Percentiles rank a stretch among this genome's conserved stretches.
Conservation (phyloP, 1,140 invertebrate genomes). For the Drosophila sturtevanti region DNA sequence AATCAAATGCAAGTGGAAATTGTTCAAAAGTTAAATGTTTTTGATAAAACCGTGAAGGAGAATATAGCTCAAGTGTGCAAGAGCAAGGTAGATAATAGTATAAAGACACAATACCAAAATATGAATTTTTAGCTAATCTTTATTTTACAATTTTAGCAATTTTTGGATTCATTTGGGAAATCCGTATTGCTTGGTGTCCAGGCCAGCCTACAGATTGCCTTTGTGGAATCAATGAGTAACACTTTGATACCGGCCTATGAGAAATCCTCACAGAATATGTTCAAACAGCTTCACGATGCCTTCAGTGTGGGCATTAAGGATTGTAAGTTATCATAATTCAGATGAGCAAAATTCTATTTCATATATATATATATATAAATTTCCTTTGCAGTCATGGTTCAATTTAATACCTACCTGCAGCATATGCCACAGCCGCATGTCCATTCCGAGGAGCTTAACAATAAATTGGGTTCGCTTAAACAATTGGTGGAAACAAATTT, state of each 20-base stretch:
- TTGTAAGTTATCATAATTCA: conserved; percentile 88
- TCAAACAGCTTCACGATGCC: conserved; percentile 92
- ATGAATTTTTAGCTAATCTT: not conserved
- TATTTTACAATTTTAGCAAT: conserved; percentile 83
- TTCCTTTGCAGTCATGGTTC: conserved; percentile 82
- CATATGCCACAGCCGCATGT: conserved; percentile 75
- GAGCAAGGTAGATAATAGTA: conserved; percentile 85
- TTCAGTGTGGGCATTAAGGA: conserved; percentile 94
- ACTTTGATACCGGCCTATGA: conserved; percentile 92
- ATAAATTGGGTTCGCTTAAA: conserved; percentile 61
- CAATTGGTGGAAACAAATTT: conserved; percentile 71
- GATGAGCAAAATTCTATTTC: conserved; percentile 2
- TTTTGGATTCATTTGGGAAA: conserved; percentile 89
- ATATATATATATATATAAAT: not conserved
- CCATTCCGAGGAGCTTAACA: conserved; percentile 66
- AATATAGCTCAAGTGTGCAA: conserved; percentile 90
- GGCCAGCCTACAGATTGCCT: conserved; percentile 69
- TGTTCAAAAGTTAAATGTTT: conserved; percentile 87
- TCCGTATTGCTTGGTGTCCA: conserved; percentile 86
- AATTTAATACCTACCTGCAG: conserved; percentile 83
- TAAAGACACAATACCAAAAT: not conserved
- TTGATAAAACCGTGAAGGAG: conserved; percentile 90
- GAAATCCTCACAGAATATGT: conserved; percentile 92
- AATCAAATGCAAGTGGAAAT: conserved; percentile 88
- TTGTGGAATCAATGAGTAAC: conserved; percentile 89